Evolutionary conservation across 2,113 vertebrate genomes (phyloP).

Genomic region (Peromyscus polionotus): DNA sequence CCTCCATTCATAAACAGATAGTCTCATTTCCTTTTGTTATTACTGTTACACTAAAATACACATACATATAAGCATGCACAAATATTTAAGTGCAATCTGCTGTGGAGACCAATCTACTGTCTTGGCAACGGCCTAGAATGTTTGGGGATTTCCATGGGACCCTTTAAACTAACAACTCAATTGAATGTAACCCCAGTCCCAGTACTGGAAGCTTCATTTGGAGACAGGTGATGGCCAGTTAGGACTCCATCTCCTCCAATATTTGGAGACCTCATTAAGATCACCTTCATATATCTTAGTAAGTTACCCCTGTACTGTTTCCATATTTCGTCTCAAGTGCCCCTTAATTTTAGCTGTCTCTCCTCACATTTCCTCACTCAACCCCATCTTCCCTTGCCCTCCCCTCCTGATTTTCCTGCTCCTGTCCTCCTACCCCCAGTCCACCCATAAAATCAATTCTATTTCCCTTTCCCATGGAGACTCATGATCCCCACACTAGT

Average conservation of each 20-base stretch:
- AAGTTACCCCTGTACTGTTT: background rate
- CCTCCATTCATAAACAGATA: background rate
- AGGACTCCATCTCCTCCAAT: background rate
- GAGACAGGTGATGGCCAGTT: background rate
- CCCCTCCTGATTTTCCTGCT: background rate
- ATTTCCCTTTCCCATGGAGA: background rate
- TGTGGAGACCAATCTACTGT: background rate
- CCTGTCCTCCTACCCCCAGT: background rate
- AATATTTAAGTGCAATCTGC: background rate
- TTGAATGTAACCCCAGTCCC: background rate
- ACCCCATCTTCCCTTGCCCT: background rate
- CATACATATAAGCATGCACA: background rate
- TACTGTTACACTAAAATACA: background rate
- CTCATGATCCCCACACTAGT: too few relatives aligned
- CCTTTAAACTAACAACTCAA: background rate
- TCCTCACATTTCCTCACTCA: background rate
- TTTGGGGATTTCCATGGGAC: background rate
- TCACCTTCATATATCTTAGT: background rate
- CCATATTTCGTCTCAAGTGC: fast-evolving
- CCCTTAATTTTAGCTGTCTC: background rate
- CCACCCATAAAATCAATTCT: background rate
- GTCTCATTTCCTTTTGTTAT: background rate
- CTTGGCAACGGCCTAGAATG: background rate
- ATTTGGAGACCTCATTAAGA: background rate
- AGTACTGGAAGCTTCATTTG: background rate